Base-by-base conservation (phyloP, 2,113 vertebrate species). In the Dendrocopos noguchii region DNA sequence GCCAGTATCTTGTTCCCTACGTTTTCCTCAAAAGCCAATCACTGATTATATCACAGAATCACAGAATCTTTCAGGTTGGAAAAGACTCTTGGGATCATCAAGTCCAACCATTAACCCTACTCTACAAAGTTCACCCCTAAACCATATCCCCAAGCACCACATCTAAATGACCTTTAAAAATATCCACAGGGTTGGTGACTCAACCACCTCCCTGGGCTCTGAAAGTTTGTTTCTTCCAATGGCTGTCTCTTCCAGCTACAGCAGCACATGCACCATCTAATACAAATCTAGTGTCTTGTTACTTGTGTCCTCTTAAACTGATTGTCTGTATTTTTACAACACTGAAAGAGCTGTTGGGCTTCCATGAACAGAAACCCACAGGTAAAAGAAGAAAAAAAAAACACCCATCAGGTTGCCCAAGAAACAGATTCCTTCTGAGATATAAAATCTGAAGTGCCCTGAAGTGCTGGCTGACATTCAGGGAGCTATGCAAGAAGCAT, bases 361-460 rank as follows among this genome's bases (percentile, higher is more conserved):
- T 68, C n/a, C 29, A 61, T 31, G 31, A 71, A 76, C 88, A 68
- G 27, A 88, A 71, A 46, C 47, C 14, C 56, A 66, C 65, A 72
- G 33, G 61, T 50, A 64, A 44, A 85, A 90, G 59, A 47, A 73
- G 14, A 33, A 64, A 83, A 94, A 79, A 20, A 14, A 36, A n/a
- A n/a, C n/a, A 8, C 9, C 36, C 7, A 57, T 31, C 50, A 76
- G 39, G 80, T 90, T 92, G 77, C 88, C 86, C 83, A 88, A 86
- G 83, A 93, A 94, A 90, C 83, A 90, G 53, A 81, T 92, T 94
- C 78, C n/a, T 93, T 93, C 61, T 70, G 83, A 50, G 70, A 86
- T 64, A 94, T 36, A 88, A 66, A 90, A 88, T 75, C 80, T 92
- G 73, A 96, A 95, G 91, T 91, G 80, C 80, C 80, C 70, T 87